These are phyloP conservation scores for Drosophila orosa DNA, from an alignment of 1,140 invertebrate genomes.

Conservation along the genomic window DNA sequence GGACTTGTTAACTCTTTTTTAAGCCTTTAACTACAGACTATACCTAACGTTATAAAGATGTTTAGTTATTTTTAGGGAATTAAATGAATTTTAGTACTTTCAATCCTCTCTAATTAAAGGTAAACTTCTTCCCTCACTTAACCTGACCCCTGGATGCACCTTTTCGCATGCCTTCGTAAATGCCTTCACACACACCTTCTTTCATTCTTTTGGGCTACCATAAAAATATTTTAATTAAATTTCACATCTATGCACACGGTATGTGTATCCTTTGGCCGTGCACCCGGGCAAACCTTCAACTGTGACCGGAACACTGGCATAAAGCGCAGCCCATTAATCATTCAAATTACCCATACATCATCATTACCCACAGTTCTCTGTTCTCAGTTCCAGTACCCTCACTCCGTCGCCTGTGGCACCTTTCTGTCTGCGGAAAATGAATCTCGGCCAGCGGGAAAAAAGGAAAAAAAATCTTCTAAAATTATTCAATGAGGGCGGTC, in stretches of 20 bases:
- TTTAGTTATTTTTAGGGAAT: too few relatives aligned
- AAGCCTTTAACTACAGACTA: neutral
- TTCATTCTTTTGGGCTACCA: constrained; percentile 50
- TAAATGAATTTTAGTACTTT: neutral
- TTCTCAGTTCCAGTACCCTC: constrained; percentile 15
- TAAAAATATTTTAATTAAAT: constrained; percentile 83
- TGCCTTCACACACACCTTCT: constrained; percentile 45
- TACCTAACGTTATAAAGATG: too few relatives aligned
- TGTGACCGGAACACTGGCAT: constrained; percentile 71
- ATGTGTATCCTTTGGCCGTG: constrained; percentile 67
- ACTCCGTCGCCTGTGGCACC: constrained; percentile 44
- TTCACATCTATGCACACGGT: constrained; percentile 61
- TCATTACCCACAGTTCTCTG: constrained; percentile 68
- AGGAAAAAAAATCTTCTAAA: constrained; percentile 60
- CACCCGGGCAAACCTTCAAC: constrained; percentile 41
- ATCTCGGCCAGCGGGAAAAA: constrained; percentile 24
- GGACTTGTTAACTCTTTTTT: neutral
- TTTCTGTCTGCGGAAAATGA: constrained; percentile 61
- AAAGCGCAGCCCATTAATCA: constrained; percentile 77
- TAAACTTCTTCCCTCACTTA: neutral
- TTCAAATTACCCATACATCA: constrained; percentile 82
- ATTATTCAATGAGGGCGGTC: constrained; percentile 83
- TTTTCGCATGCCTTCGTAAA: constrained; percentile 41
- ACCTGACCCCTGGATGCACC: constrained; percentile 14
- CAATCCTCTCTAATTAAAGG: neutral